Conservation (phyloP, 2,113 vertebrate genomes). For the Pipa parva region DNA sequence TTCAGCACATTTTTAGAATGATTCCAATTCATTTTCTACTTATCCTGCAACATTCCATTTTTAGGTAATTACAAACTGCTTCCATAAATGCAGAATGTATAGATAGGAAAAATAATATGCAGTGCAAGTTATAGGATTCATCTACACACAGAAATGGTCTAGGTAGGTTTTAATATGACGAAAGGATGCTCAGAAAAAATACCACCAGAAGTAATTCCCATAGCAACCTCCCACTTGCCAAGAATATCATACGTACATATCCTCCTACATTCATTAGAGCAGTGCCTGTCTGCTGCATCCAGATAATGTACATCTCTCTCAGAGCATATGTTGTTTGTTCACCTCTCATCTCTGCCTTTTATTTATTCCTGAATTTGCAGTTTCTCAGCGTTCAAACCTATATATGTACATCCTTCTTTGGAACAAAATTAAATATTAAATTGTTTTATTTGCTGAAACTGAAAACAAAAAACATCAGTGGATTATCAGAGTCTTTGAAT, state of each 20-base stretch:
- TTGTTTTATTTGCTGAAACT: not conserved
- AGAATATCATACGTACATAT: constrained; percentile 23
- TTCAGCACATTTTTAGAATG: too few species aligned
- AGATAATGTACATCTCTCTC: not conserved
- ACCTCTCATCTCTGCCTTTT: too few species aligned
- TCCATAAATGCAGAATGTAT: not conserved
- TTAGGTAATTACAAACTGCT: too few species aligned
- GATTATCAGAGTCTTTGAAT: too few species aligned
- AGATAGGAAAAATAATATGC: not conserved
- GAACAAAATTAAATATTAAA: not conserved
- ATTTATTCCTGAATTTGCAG: too few species aligned
- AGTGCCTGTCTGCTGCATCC: not conserved
- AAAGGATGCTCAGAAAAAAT: constrained; percentile 15
- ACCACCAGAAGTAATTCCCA: constrained; percentile 29
- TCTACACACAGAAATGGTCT: constrained; percentile 19
- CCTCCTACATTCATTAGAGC: constrained; percentile 37
- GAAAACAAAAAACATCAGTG: too few species aligned
- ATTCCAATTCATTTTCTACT: too few species aligned
- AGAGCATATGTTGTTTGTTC: not conserved
- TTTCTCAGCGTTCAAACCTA: too few species aligned
- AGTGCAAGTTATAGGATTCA: not conserved
- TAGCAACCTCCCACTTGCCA: constrained; percentile 36
- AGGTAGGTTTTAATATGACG: constrained; percentile 5
- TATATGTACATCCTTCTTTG: not conserved
- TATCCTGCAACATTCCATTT: too few species aligned